Percentiles rank a stretch among this genome's conserved stretches.
These are phyloP conservation scores for Hecatera dysodea DNA, from an alignment of 2,888 invertebrate genomes.

Conservation along the genomic window DNA sequence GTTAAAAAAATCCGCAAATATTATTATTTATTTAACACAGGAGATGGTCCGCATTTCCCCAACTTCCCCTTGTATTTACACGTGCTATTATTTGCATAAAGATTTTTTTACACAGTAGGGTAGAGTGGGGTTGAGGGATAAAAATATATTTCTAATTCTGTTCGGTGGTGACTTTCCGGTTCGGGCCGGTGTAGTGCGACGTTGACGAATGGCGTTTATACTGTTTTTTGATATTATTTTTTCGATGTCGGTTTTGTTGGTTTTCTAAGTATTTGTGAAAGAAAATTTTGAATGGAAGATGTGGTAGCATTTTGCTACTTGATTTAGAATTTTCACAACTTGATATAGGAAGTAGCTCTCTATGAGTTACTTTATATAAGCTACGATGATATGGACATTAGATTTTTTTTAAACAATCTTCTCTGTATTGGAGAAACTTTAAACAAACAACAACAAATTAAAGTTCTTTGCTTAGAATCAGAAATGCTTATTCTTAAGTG, in stretches of 20 bases:
- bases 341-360: neutral
- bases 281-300: constrained; percentile 21
- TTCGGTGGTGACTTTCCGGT: constrained; percentile 85
- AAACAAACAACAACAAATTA: neutral
- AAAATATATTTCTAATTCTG: constrained; percentile 90
- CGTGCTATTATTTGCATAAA: constrained; percentile 90
- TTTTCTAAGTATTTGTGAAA: constrained; percentile 31
- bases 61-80: constrained; percentile 87
- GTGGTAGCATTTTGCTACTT: neutral
- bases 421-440: neutral
- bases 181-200: constrained; percentile 79
- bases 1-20: constrained; percentile 58
- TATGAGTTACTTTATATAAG: neutral
- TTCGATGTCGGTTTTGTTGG: constrained; percentile 45
- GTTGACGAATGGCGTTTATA: constrained; percentile 86
- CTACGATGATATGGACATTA: too few relatives aligned
- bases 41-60: constrained; percentile 71
- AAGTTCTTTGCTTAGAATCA: neutral
- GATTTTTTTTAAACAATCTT: too few relatives aligned
- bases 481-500: neutral
- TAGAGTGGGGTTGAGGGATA: constrained; percentile 83
- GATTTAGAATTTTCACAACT: neutral
- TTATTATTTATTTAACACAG: constrained; percentile 72
- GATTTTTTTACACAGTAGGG: constrained; percentile 81
- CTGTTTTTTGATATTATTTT: constrained; percentile 81